Evolutionary conservation across 2,888 invertebrate genomes (phyloP).

Genomic region (Heteromyza rotundicornis): DNA sequence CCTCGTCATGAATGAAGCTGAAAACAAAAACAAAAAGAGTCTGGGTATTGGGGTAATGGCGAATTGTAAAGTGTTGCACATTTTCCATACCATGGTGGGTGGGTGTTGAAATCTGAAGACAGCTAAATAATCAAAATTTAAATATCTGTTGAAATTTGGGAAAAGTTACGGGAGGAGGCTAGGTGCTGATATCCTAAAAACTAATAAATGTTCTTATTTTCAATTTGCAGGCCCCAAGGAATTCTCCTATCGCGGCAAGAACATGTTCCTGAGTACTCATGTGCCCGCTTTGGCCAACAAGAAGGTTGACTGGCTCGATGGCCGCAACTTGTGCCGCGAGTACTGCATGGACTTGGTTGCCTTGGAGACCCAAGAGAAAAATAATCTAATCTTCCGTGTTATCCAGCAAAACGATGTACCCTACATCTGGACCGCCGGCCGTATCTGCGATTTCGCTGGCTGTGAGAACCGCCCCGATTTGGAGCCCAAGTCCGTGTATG

Average conservation of each 20-base stretch:
- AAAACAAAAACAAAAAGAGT: no score
- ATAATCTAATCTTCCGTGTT: constrained; percentile 85
- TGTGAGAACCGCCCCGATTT: constrained; percentile 86
- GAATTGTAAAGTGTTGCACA: background rate
- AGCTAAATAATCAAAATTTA: no score
- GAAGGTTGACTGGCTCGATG: constrained; percentile 90
- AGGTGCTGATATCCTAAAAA: no score
- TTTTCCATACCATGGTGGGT: no score
- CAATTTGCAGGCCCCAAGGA: constrained; percentile 79
- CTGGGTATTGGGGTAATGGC: no score
- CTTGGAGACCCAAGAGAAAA: constrained; percentile 88
- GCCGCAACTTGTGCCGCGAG: constrained; percentile 87
- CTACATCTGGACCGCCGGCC: constrained; percentile 92
- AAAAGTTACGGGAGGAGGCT: no score
- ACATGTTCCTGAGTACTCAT: constrained; percentile 87
- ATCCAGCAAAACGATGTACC: constrained; percentile 89
- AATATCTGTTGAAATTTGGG: no score
- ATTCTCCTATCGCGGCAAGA: constrained; percentile 84
- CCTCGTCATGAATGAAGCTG: no score
- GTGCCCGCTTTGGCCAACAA: constrained; percentile 78
- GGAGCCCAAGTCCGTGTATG: constrained; percentile 83
- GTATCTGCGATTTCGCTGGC: constrained; percentile 91
- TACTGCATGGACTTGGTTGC: constrained; percentile 94
- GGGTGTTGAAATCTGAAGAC: no score
- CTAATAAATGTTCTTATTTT: no score